Base-by-base conservation (phyloP, 2,113 vertebrate species). In the Alligator mississippiensis region DNA sequence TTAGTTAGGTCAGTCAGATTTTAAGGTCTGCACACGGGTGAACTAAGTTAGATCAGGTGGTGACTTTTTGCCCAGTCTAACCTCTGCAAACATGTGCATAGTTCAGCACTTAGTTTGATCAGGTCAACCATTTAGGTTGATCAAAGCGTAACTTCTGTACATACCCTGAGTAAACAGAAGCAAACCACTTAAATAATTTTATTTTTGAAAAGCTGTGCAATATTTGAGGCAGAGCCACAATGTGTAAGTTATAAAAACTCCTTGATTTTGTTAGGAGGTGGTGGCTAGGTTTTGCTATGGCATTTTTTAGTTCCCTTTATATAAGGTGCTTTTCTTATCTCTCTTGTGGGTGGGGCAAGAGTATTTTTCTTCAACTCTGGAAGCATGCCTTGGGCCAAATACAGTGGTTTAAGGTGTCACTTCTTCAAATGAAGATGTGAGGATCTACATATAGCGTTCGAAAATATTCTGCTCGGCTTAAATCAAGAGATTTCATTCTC, bases 371-470 rank as follows among this genome's bases (percentile, higher is more conserved):
- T 84, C 30, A 47, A 72, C 4, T 61, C 77, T 4, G 0, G 82
- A 83, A 14, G 2, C 3, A 25, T 19, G 28, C n/a, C 11, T 55
- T 47, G 62, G 63, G 63, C 78, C 68, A 59, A 70, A 66, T 68
- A 57, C 21, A 38, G 4, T 80, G 54, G 66, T 80, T 81, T 89
- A 64, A 92, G 60, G 25, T 92, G 12, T 85, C 80, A 30, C 81
- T 94, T 55, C 84, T 93, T 72, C 58, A 80, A 79, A 90, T 60
- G 63, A 74, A 87, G 64, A 91, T 88, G 86, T 11, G 64, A 85
- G 87, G 79, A n/a, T 18, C 16, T 25, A 7, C 64, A 58, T 89
- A 11, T 63, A 57, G n/a, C 25, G 79, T 90, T 90, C 79, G 94
- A 72, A 76, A 85, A 14, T 57, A 19, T 14, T 30, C 21, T 30